These are phyloP conservation scores for Sporophila hypoxantha DNA, from an alignment of 2,113 vertebrate species.

Conservation along the genomic window DNA sequence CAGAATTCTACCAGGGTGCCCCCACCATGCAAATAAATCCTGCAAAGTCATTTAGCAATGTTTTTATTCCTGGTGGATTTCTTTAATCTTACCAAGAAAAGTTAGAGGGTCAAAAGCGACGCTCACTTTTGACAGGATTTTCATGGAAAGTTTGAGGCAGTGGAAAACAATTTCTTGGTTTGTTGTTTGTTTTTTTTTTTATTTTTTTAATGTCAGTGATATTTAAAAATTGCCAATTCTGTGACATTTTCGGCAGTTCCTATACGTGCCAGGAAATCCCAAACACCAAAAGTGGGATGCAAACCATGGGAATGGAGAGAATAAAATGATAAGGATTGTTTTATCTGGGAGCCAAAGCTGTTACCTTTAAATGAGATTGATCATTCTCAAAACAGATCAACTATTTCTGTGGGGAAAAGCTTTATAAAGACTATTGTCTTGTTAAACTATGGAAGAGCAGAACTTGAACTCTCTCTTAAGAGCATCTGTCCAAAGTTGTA, in stretches of 20 bases:
- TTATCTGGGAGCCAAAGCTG: background rate
- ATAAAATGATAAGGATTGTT: background rate
- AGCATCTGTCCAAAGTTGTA: slow-evolving; percentile 51
- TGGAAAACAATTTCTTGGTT: slow-evolving; percentile 42
- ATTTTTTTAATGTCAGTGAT: slow-evolving; percentile 17
- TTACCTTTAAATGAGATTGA: slow-evolving; percentile 24
- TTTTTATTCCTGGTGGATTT: background rate
- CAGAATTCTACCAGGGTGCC: background rate
- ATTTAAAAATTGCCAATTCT: slow-evolving; percentile 51
- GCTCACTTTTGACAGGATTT: background rate
- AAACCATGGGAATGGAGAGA: background rate
- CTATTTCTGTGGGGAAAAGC: slow-evolving; percentile 28
- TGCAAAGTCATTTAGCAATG: background rate
- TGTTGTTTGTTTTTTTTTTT: background rate
- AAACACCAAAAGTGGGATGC: background rate
- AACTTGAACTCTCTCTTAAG: slow-evolving; percentile 32
- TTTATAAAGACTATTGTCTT: slow-evolving; percentile 50
- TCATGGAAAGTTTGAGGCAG: slow-evolving; percentile 59
- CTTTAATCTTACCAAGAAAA: slow-evolving; percentile 1
- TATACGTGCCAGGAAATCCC: slow-evolving; percentile 37
- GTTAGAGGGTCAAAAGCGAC: background rate
- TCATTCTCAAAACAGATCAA: background rate
- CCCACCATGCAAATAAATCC: background rate
- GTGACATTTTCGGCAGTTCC: slow-evolving; percentile 20
- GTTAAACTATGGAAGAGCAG: slow-evolving; percentile 47